phyloP scores from a whole-genome alignment of 2,797 vertebrate species.

The Sebastes kiyomatsui region DNA sequence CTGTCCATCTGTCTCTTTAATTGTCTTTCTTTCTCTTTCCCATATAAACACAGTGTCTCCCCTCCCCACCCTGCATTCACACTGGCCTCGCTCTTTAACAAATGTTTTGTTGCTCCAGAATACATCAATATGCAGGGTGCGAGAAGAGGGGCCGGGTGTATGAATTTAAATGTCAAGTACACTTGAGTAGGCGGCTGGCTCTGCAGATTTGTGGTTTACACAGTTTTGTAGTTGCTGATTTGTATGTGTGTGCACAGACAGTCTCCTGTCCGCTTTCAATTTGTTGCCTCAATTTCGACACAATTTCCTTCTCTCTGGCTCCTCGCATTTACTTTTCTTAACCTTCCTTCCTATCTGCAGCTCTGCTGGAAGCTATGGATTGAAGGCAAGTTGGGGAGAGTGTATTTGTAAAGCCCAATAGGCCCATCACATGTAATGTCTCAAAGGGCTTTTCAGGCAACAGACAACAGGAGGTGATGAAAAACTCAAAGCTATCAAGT shows the following conservation, averaged over 20 bases:
- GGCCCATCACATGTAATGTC: not conserved
- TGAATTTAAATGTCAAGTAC: slow-evolving; percentile 34
- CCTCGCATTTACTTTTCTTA: not conserved
- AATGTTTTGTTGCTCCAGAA: not conserved
- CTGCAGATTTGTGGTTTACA: not conserved
- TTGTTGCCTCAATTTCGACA: not conserved
- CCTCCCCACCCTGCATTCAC: not conserved
- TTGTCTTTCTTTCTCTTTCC: not conserved
- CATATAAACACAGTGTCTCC: not conserved
- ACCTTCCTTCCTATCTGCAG: not conserved
- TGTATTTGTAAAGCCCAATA: slow-evolving; percentile 6
- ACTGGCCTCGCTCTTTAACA: not conserved
- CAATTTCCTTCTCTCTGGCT: not conserved
- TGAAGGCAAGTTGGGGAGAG: not conserved
- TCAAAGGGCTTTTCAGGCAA: not conserved
- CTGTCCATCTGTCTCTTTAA: not conserved
- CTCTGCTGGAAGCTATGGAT: not conserved
- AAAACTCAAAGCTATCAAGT: not conserved
- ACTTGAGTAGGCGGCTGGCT: slow-evolving; percentile 13
- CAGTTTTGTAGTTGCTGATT: not conserved
- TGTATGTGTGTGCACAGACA: not conserved
- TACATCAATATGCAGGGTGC: slow-evolving; percentile 5
- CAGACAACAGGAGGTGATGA: not conserved
- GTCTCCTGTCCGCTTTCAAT: not conserved
- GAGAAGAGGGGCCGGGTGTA: not conserved